A percentile compares a stretch with the other conserved stretches of the same genome.
Evolutionary conservation across 2,888 invertebrate species (phyloP).

Genomic region (Oithona nana): DNA sequence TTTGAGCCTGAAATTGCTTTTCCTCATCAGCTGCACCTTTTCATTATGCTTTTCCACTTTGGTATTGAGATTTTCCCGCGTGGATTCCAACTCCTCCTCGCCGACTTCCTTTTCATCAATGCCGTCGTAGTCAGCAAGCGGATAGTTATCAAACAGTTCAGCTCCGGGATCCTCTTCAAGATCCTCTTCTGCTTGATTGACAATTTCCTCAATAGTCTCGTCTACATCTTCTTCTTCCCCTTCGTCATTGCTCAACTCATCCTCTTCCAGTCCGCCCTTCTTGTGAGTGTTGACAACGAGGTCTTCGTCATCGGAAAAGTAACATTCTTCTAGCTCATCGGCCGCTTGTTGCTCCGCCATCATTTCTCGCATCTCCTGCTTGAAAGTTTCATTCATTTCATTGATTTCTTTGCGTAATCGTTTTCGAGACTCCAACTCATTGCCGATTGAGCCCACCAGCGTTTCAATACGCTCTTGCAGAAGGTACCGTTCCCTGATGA

Average conservation of each 20-base stretch:
- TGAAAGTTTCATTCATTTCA: constrained; percentile 15
- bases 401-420: constrained; percentile 7
- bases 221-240: constrained; percentile 27
- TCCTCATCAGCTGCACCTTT: constrained; percentile 56
- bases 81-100: constrained; percentile 34
- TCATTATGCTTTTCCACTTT: constrained; percentile 52
- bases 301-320: constrained; percentile 10
- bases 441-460: not conserved
- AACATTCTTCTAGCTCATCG: constrained; percentile 12
- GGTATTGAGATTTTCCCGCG: constrained; percentile 27
- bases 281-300: not conserved
- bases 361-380: constrained; percentile 15
- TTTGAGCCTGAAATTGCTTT: constrained; percentile 67
- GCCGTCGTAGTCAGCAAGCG: constrained; percentile 22
- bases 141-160: constrained; percentile 26
- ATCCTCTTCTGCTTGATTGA: constrained; percentile 26
- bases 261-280: not conserved
- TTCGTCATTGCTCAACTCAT: not conserved
- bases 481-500: constrained; percentile 4
- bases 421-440: constrained; percentile 9
- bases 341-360: constrained; percentile 1
- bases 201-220: constrained; percentile 1
- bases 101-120: constrained; percentile 41
- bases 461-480: constrained; percentile 3
- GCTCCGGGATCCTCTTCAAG: constrained; percentile 34